Base-by-base conservation (phyloP, 2,113 vertebrate species). In the Cygnus buccinator region DNA sequence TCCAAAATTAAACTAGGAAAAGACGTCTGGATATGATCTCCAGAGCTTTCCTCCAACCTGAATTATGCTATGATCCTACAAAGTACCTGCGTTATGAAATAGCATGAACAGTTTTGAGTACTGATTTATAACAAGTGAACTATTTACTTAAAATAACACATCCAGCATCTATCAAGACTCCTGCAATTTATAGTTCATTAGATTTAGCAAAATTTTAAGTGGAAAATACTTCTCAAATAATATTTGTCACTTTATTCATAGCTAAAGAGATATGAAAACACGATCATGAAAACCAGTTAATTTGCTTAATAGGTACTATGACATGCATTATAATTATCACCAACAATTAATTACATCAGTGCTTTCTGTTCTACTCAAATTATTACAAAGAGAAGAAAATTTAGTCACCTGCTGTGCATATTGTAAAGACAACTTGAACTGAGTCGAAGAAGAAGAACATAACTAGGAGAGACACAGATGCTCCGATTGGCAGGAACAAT, bases 371-470 rank as follows among this genome's bases (percentile, higher is more conserved):
- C 52, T 68, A 57, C 55, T 89, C 12, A 33, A 71, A 58, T 28
- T 33, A 44, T 61, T 67, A 87, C 1, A 44, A 87, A 75, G 26
- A 90, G 33, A 94, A 92, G 57, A 82, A 76, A 89, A 84, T 16
- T 21, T 11, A 85, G 39, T 97, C 98, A 99, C 99, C 99, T 99
- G 99, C 99, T 97, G 99, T 99, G 98, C 99, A 99, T 98, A 99
- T 99, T 97, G 99, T 99, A 96, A 99, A 99, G 97, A 99, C 99
- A 96, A 99, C 99, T 97, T 99, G 99, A 97, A 99, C 99, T 2
- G 99, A 99, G 97, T 99, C 99, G 68, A 99, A 99, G 98, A 99
- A 99, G 98, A 99, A 99, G 98, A 99, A 99, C 99, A 99, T 99
- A 91, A 99, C 99, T 59, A 99, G 98, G 93, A 99, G 99, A 88